Evolutionary conservation across 2,113 vertebrate species (phyloP).

Genomic region (Motacilla tschutschensis): DNA sequence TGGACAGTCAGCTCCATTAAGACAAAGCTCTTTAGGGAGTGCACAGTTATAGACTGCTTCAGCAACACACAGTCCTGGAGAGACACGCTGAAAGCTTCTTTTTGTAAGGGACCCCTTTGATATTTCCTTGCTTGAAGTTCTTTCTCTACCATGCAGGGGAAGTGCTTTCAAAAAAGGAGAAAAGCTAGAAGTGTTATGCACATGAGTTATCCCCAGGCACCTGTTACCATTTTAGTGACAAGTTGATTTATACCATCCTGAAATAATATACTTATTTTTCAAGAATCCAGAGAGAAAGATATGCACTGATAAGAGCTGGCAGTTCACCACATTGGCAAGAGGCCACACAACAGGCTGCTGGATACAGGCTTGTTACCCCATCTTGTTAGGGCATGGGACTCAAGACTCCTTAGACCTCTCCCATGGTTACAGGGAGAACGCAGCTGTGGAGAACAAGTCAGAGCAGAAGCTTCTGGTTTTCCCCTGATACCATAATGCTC

Average conservation of each 20-base stretch:
- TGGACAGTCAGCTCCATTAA: constrained; percentile 21
- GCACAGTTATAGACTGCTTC: background rate
- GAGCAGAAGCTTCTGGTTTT: background rate
- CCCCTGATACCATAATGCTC: background rate
- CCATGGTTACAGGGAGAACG: background rate
- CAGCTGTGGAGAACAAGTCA: background rate
- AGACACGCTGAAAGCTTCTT: constrained; percentile 11
- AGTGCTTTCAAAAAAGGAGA: background rate
- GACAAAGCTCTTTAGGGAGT: constrained; percentile 14
- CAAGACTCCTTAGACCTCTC: background rate
- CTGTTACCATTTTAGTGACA: background rate
- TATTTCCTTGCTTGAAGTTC: constrained; percentile 5
- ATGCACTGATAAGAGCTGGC: background rate
- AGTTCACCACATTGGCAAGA: background rate
- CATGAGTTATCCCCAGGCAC: background rate
- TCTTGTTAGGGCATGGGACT: background rate
- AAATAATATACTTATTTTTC: constrained; percentile 27
- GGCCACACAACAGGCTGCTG: background rate
- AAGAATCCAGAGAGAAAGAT: constrained; percentile 6
- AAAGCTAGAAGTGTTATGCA: background rate
- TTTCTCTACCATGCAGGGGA: background rate
- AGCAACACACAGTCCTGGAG: background rate
- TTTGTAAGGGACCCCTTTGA: constrained; percentile 8
- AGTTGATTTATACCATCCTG: constrained; percentile 45
- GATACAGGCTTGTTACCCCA: background rate